Conservation (phyloP, 2,113 vertebrate species). For the Smithornis capensis region DNA sequence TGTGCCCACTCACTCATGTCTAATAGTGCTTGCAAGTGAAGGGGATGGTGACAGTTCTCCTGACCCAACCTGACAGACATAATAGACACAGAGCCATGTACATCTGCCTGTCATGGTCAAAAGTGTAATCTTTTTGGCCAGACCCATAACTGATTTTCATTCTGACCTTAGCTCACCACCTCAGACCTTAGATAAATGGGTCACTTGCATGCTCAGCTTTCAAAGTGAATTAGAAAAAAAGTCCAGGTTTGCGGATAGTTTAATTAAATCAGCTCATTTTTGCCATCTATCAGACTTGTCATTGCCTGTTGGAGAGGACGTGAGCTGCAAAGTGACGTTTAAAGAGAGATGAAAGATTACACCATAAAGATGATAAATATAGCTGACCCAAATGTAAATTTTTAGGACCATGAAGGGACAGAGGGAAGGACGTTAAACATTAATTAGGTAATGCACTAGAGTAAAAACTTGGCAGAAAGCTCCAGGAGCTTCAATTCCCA, state of each 20-base stretch:
- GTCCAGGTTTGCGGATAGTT: constrained; percentile 62
- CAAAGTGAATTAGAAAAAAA: constrained; percentile 37
- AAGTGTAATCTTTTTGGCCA: constrained; percentile 35
- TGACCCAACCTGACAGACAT: constrained; percentile 31
- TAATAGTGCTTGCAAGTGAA: constrained; percentile 11
- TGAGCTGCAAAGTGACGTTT: constrained; percentile 1
- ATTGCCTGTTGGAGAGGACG: neutral
- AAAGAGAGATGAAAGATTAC: constrained; percentile 22
- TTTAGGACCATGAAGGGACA: neutral
- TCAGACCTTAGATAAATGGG: constrained; percentile 60
- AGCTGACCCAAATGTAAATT: constrained; percentile 44
- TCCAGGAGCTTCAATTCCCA: neutral
- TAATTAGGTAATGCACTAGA: constrained; percentile 40
- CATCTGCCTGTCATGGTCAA: constrained; percentile 35
- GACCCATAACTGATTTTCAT: constrained; percentile 48
- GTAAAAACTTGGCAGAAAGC: neutral
- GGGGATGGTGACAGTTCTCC: neutral
- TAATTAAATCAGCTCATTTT: constrained; percentile 69
- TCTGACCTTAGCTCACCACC: constrained; percentile 55
- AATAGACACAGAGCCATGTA: neutral
- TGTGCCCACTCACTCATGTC: constrained; percentile 5
- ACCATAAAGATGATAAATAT: constrained; percentile 39
- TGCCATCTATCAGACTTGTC: constrained; percentile 46
- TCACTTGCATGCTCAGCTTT: constrained; percentile 43
- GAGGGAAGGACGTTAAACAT: neutral